Conservation (phyloP, 2,888 invertebrate genomes). For the Drosophila quinaria region DNA sequence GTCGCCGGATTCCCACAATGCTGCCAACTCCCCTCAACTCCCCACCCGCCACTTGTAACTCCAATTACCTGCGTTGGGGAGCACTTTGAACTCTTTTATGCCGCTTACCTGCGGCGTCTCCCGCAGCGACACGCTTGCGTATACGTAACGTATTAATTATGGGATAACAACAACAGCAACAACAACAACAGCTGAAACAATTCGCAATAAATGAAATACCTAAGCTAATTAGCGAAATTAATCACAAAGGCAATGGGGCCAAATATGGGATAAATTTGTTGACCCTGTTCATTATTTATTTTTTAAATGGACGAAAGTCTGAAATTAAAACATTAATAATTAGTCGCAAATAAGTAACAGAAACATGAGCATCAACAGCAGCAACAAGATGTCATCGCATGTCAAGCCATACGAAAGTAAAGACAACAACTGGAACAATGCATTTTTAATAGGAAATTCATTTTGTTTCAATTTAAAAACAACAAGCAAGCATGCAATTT, state of each 20-base stretch:
- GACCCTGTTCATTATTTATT: constrained; percentile 34
- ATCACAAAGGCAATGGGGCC: constrained; percentile 52
- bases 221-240: constrained; percentile 68
- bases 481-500: constrained; percentile 69
- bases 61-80: constrained; percentile 63
- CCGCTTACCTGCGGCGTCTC: constrained; percentile 55
- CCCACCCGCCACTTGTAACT: constrained; percentile 7
- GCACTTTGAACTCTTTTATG: constrained; percentile 71
- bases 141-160: constrained; percentile 80
- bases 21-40: not conserved
- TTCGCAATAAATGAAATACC: constrained; percentile 36
- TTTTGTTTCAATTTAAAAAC: constrained; percentile 59
- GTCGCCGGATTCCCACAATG: constrained; percentile 61
- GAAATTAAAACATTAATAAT: constrained; percentile 62
- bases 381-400: constrained; percentile 63
- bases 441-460: constrained; percentile 52
- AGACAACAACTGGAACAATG: constrained; percentile 16
- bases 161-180: constrained; percentile 31
- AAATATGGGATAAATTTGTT: constrained; percentile 43
- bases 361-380: constrained; percentile 18
- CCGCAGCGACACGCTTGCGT: constrained; percentile 72
- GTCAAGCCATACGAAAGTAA: constrained; percentile 35
- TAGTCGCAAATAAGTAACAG: constrained; percentile 17
- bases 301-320: constrained; percentile 65
- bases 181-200: constrained; percentile 33